Conservation (phyloP, 2,113 vertebrate genomes). For the Alectura lathami region DNA sequence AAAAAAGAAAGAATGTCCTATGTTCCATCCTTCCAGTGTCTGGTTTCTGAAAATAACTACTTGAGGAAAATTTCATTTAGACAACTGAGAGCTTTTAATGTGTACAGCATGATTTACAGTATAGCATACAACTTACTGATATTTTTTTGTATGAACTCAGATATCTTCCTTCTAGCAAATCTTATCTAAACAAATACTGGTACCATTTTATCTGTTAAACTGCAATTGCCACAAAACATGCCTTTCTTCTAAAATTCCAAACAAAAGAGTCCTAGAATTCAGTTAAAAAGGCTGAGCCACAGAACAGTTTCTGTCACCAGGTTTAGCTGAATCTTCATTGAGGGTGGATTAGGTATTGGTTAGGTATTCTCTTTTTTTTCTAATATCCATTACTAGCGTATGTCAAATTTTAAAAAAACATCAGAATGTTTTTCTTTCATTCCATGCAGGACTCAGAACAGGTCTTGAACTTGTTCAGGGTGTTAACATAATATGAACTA, state of each 20-base stretch:
- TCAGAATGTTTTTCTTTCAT: not conserved
- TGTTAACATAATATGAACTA: conserved; percentile 17
- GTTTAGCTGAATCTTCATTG: conserved; percentile 16
- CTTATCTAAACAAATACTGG: conserved; percentile 34
- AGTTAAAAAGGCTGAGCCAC: conserved; percentile 55
- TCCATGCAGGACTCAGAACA: not conserved
- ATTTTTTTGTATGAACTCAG: conserved; percentile 27
- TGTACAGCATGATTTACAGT: conserved; percentile 3
- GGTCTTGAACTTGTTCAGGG: conserved; percentile 1
- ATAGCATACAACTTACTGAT: not conserved
- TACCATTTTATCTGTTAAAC: conserved; percentile 37
- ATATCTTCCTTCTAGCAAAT: conserved; percentile 30
- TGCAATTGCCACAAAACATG: conserved; percentile 45
- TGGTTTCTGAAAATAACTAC: conserved; percentile 20
- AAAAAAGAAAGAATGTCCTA: not conserved
- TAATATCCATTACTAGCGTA: conserved; percentile 14
- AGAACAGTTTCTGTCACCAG: conserved; percentile 55
- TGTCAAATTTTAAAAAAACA: conserved; percentile 49
- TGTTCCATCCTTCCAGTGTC: not conserved
- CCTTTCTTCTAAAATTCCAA: conserved; percentile 51
- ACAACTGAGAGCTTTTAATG: not conserved
- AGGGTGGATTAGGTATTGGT: conserved; percentile 41
- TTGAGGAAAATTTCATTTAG: not conserved
- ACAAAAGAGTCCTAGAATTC: conserved; percentile 46
- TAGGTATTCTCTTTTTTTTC: conserved; percentile 31